Base-by-base conservation (phyloP, 2,888 invertebrate species). In the Onchidella celtica region DNA sequence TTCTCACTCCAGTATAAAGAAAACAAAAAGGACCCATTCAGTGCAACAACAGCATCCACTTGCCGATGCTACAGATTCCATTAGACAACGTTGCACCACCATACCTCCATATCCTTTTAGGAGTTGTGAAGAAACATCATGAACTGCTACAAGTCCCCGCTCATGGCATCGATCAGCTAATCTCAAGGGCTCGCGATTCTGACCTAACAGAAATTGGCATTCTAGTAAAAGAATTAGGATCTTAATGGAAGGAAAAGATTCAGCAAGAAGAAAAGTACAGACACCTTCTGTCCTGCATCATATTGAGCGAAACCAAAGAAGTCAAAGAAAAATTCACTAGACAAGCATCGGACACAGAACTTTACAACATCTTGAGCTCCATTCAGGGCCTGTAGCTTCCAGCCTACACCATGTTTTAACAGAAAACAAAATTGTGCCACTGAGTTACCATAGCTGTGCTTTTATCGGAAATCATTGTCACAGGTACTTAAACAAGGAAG, bases 381-480 rank as follows among this genome's bases (percentile, higher is more conserved):
- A 61, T 9, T 59, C 34, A 38, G 74, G 74, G 9, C 74, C 74
- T 34, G 74, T 74, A 32, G 27, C 32, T 36, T 74, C 74, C 2
- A 32, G 34, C 59, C n/a, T 74, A 2, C 59, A 59, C 34, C 47
- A n/a, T 29, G 32, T 74, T 27, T 61, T 74, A 3, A 14, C 14
- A 3, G 36, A 32, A 34, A 2, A 68, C 36, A n/a, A 17, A 3
- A 68, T 68, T 6, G 36, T 21, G 34, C 59, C 61, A 1, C 74
- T 59, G 34, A 61, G 59, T 14, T 74, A 74, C 32, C 74, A 74
- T 34, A 59, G 74, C n/a, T 17, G 59, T 11, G 57, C 74, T 32
- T 74, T 74, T 40, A 34, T 59, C 3, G 61, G 74, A 14, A 74
- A 74, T 55, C 74, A 74, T 9, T 74, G 59, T 27, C 21, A 74